Evolutionary conservation across 2,797 vertebrate genomes (phyloP).

Genomic region (Pelobates cultripes): DNA sequence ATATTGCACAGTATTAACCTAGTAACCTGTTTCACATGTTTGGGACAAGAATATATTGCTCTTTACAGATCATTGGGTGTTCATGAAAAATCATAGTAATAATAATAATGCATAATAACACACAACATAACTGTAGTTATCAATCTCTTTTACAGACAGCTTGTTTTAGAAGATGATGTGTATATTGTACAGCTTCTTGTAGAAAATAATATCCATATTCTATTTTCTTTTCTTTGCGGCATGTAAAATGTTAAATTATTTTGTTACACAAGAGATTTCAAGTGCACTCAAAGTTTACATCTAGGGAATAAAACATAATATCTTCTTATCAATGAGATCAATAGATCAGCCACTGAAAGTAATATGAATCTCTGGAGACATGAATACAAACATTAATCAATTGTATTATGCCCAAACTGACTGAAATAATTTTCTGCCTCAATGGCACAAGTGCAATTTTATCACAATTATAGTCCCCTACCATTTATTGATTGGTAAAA

Average conservation of each 20-base stretch:
- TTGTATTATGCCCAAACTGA: conserved; percentile 26
- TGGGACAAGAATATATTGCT: too few species aligned
- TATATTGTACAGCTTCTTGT: too few species aligned
- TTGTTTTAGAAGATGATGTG: too few species aligned
- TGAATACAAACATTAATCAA: conserved; percentile 28
- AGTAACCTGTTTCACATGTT: too few species aligned
- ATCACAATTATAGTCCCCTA: conserved; percentile 13
- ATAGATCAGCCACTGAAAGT: conserved; percentile 25
- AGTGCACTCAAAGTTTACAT: background rate
- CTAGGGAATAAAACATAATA: conserved; percentile 15
- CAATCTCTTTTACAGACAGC: too few species aligned
- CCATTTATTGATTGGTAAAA: conserved; percentile 27
- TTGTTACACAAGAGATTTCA: background rate
- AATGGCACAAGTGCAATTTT: conserved; percentile 21
- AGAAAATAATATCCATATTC: too few species aligned
- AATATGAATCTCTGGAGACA: conserved; percentile 27
- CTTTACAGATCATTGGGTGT: too few species aligned
- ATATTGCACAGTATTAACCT: too few species aligned
- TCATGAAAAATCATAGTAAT: too few species aligned
- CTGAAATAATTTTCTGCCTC: conserved; percentile 26
- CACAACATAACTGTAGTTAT: too few species aligned
- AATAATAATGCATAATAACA: too few species aligned
- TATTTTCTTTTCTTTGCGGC: background rate
- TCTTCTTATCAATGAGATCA: conserved; percentile 17
- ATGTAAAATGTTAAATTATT: background rate